Percentiles rank a stretch among this genome's conserved stretches.
These are phyloP conservation scores for Serinus canaria DNA, from an alignment of 2,113 vertebrate species.

Conservation along the genomic window DNA sequence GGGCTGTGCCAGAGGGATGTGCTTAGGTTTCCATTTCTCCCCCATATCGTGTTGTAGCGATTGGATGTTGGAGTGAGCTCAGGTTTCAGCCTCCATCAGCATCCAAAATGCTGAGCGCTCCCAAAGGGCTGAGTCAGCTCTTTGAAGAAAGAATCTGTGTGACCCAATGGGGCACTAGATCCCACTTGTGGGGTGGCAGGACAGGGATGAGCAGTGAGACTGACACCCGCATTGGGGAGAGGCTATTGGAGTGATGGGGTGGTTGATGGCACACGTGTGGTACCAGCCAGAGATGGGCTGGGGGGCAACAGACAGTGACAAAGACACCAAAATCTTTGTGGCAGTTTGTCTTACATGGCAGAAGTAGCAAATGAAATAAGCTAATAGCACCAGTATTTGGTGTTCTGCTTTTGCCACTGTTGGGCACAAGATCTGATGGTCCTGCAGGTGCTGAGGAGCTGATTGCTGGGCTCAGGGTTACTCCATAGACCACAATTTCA, in stretches of 20 bases:
- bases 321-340: background rate
- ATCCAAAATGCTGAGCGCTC: rapidly evolving
- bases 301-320: background rate
- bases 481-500: rapidly evolving
- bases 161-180: rapidly evolving
- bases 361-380: background rate
- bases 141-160: background rate
- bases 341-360: rapidly evolving
- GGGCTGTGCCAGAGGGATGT: background rate
- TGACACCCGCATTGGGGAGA: background rate
- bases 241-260: background rate
- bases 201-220: background rate
- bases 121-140: rapidly evolving
- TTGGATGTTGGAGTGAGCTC: background rate
- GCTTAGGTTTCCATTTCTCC: background rate
- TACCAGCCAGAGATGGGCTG: rapidly evolving
- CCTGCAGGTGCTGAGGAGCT: rapidly evolving
- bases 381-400: background rate
- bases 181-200: background rate
- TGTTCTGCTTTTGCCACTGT: background rate
- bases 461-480: background rate
- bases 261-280: background rate
- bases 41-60: background rate
- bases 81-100: background rate
- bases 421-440: rapidly evolving